Conservation (phyloP, 2,888 invertebrate genomes). For the Agrochola circellaris region DNA sequence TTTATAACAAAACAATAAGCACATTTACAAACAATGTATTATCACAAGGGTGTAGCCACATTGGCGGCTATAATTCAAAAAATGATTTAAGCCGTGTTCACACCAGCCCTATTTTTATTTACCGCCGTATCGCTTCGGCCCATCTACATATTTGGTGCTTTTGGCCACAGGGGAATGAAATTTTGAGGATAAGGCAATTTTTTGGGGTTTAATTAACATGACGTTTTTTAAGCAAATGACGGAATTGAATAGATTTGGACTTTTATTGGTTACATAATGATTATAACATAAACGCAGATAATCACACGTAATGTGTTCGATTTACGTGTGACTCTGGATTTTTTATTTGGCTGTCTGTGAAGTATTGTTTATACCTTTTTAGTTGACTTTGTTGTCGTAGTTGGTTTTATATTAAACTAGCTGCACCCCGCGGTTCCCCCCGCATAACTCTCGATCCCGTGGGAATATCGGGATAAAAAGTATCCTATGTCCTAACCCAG, state of each 20-base stretch:
- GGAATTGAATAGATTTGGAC: background rate
- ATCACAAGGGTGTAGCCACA: constrained; percentile 71
- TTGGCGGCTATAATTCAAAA: constrained; percentile 78
- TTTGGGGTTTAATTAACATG: background rate
- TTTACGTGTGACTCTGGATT: too few species aligned
- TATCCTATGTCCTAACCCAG: too few species aligned
- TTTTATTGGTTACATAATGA: background rate
- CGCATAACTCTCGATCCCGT: too few species aligned
- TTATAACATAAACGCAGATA: background rate
- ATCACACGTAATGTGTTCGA: too few species aligned
- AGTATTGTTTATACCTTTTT: too few species aligned
- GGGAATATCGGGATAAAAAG: too few species aligned
- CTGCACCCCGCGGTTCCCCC: too few species aligned
- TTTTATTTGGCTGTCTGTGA: too few species aligned
- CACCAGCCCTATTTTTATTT: constrained; percentile 84
- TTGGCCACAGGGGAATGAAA: constrained; percentile 48
- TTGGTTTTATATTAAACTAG: too few species aligned
- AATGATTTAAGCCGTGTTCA: constrained; percentile 83
- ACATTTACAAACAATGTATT: constrained; percentile 56
- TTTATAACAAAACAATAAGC: constrained; percentile 46
- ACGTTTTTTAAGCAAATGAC: background rate
- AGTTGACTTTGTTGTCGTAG: too few species aligned
- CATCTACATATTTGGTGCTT: constrained; percentile 80
- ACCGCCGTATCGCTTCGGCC: constrained; percentile 70
- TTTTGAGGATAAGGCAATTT: constrained; percentile 50